These are phyloP conservation scores for Furcifer pardalis DNA, from an alignment of 2,797 vertebrate genomes.

Conservation along the genomic window DNA sequence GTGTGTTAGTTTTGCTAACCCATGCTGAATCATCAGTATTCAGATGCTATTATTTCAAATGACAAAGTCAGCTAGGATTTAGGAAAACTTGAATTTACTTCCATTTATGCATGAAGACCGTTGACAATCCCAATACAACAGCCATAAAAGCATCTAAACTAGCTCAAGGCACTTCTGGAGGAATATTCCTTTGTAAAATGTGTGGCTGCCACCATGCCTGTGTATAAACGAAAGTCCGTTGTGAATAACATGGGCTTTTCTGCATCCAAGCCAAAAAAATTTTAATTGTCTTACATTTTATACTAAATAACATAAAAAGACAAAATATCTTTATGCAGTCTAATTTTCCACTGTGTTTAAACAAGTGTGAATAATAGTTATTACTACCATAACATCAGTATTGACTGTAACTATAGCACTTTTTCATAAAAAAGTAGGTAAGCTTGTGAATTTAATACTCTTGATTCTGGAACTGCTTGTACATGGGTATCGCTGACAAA, in stretches of 20 bases:
- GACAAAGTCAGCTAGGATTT: not conserved
- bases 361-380: slow-evolving; percentile 60
- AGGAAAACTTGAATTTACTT: not conserved
- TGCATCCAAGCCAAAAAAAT: slow-evolving; percentile 36
- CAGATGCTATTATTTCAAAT: slow-evolving; percentile 42
- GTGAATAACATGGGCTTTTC: not conserved
- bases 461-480: slow-evolving; percentile 92
- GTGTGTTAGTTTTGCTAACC: slow-evolving; percentile 18
- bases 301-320: slow-evolving; percentile 63
- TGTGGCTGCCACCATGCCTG: not conserved
- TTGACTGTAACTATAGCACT: slow-evolving; percentile 75
- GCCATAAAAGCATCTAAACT: not conserved
- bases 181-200: not conserved
- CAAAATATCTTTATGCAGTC: slow-evolving; percentile 68
- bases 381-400: slow-evolving; percentile 25
- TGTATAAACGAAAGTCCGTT: not conserved
- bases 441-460: slow-evolving; percentile 95
- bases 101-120: not conserved
- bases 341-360: slow-evolving; percentile 63
- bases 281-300: slow-evolving; percentile 57
- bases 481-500: slow-evolving; percentile 93
- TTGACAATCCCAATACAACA: not conserved
- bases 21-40: slow-evolving; percentile 34
- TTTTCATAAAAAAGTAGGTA: slow-evolving; percentile 99
- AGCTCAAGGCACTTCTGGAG: not conserved